Evolutionary conservation across 2,797 vertebrate genomes (phyloP).

Genomic region (Acropternis orthonyx): DNA sequence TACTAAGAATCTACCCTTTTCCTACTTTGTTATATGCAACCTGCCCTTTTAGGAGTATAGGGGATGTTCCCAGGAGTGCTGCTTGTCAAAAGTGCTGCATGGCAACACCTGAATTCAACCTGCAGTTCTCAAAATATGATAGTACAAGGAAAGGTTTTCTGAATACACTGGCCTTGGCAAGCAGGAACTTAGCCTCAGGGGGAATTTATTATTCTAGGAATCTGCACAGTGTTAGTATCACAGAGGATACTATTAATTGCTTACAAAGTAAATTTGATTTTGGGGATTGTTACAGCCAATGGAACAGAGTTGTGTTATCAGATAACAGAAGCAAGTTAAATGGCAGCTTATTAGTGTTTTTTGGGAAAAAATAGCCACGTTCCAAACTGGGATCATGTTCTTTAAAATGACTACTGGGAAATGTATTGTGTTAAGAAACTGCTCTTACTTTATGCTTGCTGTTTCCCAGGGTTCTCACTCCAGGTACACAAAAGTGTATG

Average conservation of each 20-base stretch:
- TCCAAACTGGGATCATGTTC: not conserved
- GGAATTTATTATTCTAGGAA: not conserved
- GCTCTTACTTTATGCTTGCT: not conserved
- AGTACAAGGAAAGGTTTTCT: not conserved
- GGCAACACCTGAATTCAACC: not conserved
- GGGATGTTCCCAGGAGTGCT: not conserved
- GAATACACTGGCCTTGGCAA: not conserved
- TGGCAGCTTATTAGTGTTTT: not conserved
- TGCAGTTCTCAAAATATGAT: not conserved
- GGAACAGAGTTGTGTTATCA: not conserved
- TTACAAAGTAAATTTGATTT: not conserved
- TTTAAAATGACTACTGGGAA: not conserved
- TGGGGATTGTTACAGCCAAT: not conserved
- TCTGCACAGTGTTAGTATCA: not conserved
- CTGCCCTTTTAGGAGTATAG: not conserved
- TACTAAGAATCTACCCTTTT: not conserved
- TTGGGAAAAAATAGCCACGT: not conserved
- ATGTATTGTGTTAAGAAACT: not conserved
- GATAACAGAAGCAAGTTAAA: not conserved
- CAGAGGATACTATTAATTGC: not conserved
- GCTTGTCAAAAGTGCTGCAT: not conserved
- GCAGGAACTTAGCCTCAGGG: not conserved
- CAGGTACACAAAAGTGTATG: not conserved
- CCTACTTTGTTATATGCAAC: not conserved
- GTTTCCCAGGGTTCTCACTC: not conserved